Conservation (phyloP, 2,888 invertebrate species). For the Taphrorychus bicolor region DNA sequence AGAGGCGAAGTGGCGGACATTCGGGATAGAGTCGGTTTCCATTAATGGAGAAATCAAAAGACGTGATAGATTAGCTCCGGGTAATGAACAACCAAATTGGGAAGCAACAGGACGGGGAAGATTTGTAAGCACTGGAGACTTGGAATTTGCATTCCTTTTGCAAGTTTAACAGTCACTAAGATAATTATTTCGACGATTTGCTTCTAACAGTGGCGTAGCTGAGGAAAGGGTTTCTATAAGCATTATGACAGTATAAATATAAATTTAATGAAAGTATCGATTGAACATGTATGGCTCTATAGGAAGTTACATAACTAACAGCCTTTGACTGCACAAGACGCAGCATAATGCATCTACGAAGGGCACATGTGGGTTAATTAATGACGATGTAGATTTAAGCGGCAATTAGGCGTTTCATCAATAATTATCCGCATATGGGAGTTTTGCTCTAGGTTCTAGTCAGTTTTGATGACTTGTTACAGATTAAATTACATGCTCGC, state of each 20-base stretch:
- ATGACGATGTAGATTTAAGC: too few species aligned
- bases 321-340: too few species aligned
- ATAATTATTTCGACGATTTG: background rate
- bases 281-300: too few species aligned
- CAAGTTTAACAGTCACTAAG: background rate
- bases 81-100: slow-evolving; percentile 34
- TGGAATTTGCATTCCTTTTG: slow-evolving; percentile 6
- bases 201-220: background rate
- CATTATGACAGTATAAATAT: background rate
- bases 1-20: slow-evolving; percentile 14
- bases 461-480: background rate
- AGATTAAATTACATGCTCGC: too few species aligned
- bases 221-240: background rate
- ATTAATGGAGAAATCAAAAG: slow-evolving; percentile 40
- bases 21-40: slow-evolving; percentile 31
- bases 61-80: slow-evolving; percentile 39
- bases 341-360: too few species aligned
- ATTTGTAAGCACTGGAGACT: slow-evolving; percentile 12
- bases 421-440: background rate
- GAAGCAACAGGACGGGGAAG: slow-evolving; percentile 29
- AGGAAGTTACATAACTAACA: too few species aligned
- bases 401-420: background rate
- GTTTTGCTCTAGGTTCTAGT: background rate
- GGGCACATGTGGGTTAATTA: too few species aligned
- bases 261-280: too few species aligned